phyloP scores from a whole-genome alignment of 2,797 vertebrate genomes.

The Kryptopterus vitreolus region DNA sequence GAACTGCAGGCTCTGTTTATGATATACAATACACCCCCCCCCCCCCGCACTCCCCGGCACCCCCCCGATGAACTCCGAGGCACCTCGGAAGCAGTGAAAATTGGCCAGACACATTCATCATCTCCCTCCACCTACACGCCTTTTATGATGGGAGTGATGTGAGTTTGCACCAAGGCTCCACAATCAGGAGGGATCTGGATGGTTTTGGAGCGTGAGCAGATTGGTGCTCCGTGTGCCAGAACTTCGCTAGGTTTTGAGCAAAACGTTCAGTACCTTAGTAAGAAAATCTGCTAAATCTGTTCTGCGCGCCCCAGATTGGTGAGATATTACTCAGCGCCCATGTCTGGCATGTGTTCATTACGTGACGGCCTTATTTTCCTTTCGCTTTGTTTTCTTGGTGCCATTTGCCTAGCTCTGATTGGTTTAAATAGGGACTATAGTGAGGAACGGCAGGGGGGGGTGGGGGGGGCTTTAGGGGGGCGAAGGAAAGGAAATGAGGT shows the following conservation, averaged over 20 bases:
- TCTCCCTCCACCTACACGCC: not conserved
- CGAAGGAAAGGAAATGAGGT: not conserved
- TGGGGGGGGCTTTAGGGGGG: not conserved
- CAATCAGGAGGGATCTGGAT: conserved; percentile 13
- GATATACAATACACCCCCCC: no score
- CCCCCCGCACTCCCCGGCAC: not conserved
- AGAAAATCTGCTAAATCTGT: conserved; percentile 35
- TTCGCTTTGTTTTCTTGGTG: not conserved
- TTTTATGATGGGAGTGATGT: conserved; percentile 6
- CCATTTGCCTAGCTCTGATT: not conserved
- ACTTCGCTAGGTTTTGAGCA: not conserved
- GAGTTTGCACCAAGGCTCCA: not conserved
- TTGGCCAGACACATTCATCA: conserved; percentile 2
- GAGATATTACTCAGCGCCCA: conserved; percentile 11
- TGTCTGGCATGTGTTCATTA: not conserved
- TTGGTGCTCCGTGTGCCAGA: conserved; percentile 20
- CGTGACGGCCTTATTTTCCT: not conserved
- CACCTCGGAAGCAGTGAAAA: not conserved
- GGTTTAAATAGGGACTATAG: not conserved
- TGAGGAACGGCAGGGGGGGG: not conserved
- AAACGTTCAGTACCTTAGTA: conserved; percentile 16
- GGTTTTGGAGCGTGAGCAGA: conserved; percentile 16
- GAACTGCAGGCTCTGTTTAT: not conserved
- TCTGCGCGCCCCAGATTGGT: conserved; percentile 21
- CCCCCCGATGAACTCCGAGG: not conserved